phyloP scores from a whole-genome alignment of 2,113 vertebrate genomes.

The Gulo gulo region DNA sequence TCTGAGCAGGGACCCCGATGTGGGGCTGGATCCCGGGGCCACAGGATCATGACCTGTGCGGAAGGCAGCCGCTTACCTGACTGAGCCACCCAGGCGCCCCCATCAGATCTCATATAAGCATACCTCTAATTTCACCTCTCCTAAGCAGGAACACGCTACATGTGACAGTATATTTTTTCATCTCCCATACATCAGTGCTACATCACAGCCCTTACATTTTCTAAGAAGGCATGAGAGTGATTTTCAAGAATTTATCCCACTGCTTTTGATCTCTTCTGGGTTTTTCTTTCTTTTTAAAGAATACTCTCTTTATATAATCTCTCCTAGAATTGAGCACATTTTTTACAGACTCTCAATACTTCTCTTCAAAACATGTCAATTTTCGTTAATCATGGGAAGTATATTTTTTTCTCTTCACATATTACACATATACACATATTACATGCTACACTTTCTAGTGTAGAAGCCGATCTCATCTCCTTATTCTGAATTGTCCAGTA shows the following conservation, averaged over 20 bases:
- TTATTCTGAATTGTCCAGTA: neutral
- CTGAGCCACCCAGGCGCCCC: too few relatives aligned
- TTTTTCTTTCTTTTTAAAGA: neutral
- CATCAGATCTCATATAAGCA: neutral
- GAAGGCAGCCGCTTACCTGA: too few relatives aligned
- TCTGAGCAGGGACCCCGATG: too few relatives aligned
- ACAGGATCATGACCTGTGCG: too few relatives aligned
- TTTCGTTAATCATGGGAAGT: neutral
- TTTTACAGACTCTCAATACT: neutral
- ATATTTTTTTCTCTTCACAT: neutral
- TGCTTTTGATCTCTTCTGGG: neutral
- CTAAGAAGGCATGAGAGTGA: neutral
- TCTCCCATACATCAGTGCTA: neutral
- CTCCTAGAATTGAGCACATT: neutral
- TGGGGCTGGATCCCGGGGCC: too few relatives aligned
- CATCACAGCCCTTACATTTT: neutral
- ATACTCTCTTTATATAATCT: neutral
- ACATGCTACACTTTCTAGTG: neutral
- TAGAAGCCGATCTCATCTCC: neutral
- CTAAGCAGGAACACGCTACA: neutral
- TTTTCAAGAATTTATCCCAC: neutral
- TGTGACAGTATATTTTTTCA: neutral
- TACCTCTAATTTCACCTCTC: neutral
- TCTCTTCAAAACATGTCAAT: neutral
- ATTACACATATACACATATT: neutral